phyloP scores from a whole-genome alignment of 2,113 vertebrate species.

The Leptosomus discolor region DNA sequence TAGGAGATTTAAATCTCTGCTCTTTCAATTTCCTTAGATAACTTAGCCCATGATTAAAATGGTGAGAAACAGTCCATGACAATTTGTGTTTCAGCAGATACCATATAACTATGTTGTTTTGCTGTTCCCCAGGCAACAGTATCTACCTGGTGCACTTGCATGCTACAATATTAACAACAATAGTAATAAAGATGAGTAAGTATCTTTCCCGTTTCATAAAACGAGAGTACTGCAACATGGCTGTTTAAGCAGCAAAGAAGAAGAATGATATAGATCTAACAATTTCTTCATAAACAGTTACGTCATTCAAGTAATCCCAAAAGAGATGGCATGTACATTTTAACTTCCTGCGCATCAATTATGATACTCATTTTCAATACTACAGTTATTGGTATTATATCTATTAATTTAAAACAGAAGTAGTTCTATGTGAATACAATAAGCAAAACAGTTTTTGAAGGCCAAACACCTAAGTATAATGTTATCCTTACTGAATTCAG shows the following conservation, averaged over 20 bases:
- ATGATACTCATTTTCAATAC: background rate
- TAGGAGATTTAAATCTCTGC: background rate
- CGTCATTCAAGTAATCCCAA: background rate
- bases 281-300: background rate
- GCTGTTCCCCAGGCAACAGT: conserved; percentile 66
- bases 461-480: background rate
- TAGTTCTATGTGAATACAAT: background rate
- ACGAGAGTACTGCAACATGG: background rate
- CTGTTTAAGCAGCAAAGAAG: background rate
- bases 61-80: background rate
- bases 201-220: conserved; percentile 47
- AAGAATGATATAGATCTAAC: background rate
- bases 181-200: conserved; percentile 92
- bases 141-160: conserved; percentile 58
- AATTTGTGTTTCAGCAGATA: background rate
- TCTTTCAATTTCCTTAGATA: background rate
- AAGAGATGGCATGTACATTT: background rate
- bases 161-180: conserved; percentile 88
- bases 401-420: background rate
- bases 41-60: background rate
- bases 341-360: background rate
- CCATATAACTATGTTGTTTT: conserved; percentile 2
- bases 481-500: background rate
- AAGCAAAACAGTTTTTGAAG: background rate
- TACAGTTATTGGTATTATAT: background rate